Base-by-base conservation (phyloP, 1,140 invertebrate genomes). In the Meloidogyne exigua region DNA sequence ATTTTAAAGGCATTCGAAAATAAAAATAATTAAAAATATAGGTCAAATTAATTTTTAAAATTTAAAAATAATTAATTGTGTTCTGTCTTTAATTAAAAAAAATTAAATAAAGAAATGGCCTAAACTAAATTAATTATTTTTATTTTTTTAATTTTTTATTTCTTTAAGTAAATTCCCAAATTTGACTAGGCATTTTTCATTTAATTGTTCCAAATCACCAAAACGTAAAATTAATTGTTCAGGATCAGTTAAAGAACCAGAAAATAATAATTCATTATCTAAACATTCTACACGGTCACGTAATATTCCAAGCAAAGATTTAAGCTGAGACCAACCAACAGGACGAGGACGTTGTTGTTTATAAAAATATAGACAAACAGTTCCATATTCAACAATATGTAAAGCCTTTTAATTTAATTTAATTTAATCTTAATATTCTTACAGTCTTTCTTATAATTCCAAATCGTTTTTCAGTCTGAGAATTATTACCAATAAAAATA, bases 191-290 rank as follows among this genome's bases (percentile, higher is more conserved):
- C 57, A 42, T 62, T 73, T 23, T 57, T 64, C 71, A 21, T 25
- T 62, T 36, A 73, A 39, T 32, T 28, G 49, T 28, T 64, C 71
- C 57, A 73, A 73, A 28, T 73, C 25, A 18, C 12, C 71, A 57
- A 73, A 25, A 12, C 71, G 42, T 2, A 64, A 21, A 18, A 64
- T 73, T n/a, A 73, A 65, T 21, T 65, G 57, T 12, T 62, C 21
- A 21, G 57, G 11, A 36, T 73, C 71, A 36, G 57, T 66, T 15
- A 73, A 15, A 25, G 71, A 26, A 62, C 49, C 71, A 12, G 71
- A 73, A 63, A 73, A 73, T 11, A 73, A 42, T 65, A 73, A 73
- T 63, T 73, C 71, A 62, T 73, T 73, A 36, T 73, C 57, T 49
- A 73, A 63, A 73, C 42, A 26, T 32, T 73, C 71, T 10, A 62